Conservation (phyloP, 2,888 invertebrate genomes). For the Theodoxus fluviatilis region DNA sequence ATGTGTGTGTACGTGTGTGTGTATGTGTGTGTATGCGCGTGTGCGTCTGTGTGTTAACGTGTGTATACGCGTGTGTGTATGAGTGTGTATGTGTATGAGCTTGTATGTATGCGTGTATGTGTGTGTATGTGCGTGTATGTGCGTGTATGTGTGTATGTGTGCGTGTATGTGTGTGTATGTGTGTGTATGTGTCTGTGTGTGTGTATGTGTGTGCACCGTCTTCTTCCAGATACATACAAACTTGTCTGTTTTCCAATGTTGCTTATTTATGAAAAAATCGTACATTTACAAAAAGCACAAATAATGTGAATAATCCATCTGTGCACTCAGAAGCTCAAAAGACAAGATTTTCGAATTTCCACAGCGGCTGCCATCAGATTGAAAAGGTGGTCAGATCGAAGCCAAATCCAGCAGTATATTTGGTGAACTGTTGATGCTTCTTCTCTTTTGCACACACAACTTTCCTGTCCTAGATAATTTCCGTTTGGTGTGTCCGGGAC, state of each 20-base stretch:
- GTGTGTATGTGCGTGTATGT: constrained; percentile 10
- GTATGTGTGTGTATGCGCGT: constrained; percentile 16
- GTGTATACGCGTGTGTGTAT: constrained; percentile 9
- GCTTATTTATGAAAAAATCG: neutral
- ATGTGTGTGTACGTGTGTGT: neutral
- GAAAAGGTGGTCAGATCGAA: too few species aligned
- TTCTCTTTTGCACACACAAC: too few species aligned
- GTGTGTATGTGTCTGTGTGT: constrained; percentile 10
- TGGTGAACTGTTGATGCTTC: too few species aligned
- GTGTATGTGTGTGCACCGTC: neutral
- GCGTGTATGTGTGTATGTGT: constrained; percentile 6
- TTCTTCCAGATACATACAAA: too few species aligned
- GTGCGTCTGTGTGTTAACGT: constrained; percentile 11
- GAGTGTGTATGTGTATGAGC: neutral
- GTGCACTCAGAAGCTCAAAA: too few species aligned
- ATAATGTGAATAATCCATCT: neutral
- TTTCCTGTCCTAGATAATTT: too few species aligned
- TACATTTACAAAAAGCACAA: neutral
- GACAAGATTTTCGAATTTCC: too few species aligned
- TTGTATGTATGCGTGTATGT: neutral
- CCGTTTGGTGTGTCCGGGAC: too few species aligned
- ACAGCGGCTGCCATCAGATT: too few species aligned
- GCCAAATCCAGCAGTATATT: too few species aligned
- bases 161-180: neutral
- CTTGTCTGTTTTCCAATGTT: too few species aligned